Conservation (phyloP, 1,140 invertebrate genomes). For the Drosophila mojavensis region DNA sequence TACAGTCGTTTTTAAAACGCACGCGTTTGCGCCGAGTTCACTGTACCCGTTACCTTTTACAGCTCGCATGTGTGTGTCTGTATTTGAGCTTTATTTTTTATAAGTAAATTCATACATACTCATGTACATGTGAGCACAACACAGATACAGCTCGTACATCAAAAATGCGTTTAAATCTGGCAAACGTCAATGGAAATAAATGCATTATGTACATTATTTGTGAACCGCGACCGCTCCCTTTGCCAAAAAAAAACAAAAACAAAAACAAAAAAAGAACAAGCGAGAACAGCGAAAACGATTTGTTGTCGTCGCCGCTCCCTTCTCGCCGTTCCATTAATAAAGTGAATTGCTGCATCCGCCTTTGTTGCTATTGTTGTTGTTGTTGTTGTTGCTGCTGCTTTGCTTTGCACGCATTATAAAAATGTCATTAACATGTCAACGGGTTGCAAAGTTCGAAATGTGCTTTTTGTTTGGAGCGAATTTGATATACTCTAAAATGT, state of each 20-base stretch:
- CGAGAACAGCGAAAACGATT: constrained; percentile 57
- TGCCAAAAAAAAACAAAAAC: constrained; percentile 43
- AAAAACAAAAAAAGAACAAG: not conserved
- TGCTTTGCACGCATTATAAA: constrained; percentile 69
- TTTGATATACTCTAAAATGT: constrained; percentile 30
- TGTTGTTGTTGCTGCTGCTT: constrained; percentile 8
- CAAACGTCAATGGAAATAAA: constrained; percentile 77
- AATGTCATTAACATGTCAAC: constrained; percentile 82
- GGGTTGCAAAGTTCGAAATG: constrained; percentile 64
- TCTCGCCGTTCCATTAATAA: constrained; percentile 69
- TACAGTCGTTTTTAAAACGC: constrained; percentile 42
- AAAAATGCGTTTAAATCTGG: constrained; percentile 76
- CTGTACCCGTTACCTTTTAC: constrained; percentile 75
- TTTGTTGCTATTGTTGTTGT: constrained; percentile 56
- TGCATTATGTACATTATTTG: constrained; percentile 54
- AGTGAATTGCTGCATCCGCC: constrained; percentile 74
- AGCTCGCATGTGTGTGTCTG: constrained; percentile 3
- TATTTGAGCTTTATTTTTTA: constrained; percentile 11
- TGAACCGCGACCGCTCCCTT: constrained; percentile 67
- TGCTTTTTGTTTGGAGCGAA: constrained; percentile 24
- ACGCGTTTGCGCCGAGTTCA: constrained; percentile 56
- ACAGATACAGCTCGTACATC: constrained; percentile 67
- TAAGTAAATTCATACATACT: constrained; percentile 45
- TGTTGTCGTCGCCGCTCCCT: constrained; percentile 49
- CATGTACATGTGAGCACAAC: constrained; percentile 30